phyloP scores from a whole-genome alignment of 2,888 invertebrate genomes.

The Hirtodrosophila histrioides region DNA sequence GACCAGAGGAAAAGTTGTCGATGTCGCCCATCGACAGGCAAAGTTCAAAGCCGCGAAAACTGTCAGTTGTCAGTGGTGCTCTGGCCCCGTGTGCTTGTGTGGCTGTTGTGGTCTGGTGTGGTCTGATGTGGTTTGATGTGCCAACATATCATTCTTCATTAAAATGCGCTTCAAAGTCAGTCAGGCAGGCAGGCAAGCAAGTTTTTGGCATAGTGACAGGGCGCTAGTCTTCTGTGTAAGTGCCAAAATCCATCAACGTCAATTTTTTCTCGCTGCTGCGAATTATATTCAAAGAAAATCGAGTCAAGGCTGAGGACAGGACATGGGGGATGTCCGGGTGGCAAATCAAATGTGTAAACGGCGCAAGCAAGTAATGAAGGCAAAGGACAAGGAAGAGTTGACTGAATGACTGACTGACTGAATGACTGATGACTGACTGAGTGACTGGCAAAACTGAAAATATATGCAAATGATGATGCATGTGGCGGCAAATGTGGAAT shows the following conservation, averaged over 20 bases:
- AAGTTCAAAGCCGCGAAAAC: constrained; percentile 77
- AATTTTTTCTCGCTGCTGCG: constrained; percentile 69
- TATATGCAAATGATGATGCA: constrained; percentile 81
- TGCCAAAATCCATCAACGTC: constrained; percentile 83
- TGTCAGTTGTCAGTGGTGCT: constrained; percentile 61
- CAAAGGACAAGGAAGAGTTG: constrained; percentile 48
- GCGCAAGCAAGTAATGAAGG: constrained; percentile 66
- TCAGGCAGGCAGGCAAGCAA: constrained; percentile 43
- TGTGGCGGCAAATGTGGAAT: constrained; percentile 74
- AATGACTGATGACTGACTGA: constrained; percentile 28
- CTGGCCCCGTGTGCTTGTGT: constrained; percentile 42
- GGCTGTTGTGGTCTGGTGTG: constrained; percentile 47
- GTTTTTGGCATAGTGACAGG: constrained; percentile 69
- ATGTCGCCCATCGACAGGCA: constrained; percentile 61
- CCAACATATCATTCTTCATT: constrained; percentile 81
- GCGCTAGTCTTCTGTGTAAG: constrained; percentile 77
- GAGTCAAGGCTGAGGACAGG: constrained; percentile 42
- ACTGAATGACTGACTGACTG: constrained; percentile 48
- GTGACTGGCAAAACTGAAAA: constrained; percentile 66
- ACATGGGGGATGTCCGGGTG: constrained; percentile 12
- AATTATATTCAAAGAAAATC: constrained; percentile 81
- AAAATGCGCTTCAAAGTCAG: constrained; percentile 80
- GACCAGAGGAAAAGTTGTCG: constrained; percentile 62
- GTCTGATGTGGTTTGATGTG: constrained; percentile 43
- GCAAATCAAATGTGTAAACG: constrained; percentile 69